These are phyloP conservation scores for Philereme transversata DNA, from an alignment of 2,888 invertebrate genomes.

Conservation along the genomic window DNA sequence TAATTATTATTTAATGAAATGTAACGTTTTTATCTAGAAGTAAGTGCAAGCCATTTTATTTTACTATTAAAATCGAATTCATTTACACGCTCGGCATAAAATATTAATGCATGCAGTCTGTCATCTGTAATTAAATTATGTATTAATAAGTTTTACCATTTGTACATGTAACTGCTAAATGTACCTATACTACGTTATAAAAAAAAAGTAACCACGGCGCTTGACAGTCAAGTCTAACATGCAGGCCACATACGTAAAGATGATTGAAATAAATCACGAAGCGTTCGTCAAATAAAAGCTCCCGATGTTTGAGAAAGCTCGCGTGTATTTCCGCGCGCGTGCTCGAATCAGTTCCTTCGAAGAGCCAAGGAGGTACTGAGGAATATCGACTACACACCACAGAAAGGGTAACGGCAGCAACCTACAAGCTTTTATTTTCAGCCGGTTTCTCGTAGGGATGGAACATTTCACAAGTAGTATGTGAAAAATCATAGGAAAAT, in stretches of 20 bases:
- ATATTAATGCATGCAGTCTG: too few species aligned
- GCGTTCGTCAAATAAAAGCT: constrained; percentile 4
- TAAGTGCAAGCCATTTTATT: too few species aligned
- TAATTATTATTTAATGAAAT: too few species aligned
- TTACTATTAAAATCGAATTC: too few species aligned
- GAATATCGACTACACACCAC: constrained; percentile 41
- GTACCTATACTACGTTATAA: too few species aligned
- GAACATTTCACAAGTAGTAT: too few species aligned
- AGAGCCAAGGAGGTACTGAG: constrained; percentile 39
- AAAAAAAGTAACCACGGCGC: neutral
- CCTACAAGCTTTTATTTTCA: constrained; percentile 6
- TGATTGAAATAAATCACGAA: neutral
- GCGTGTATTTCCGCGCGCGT: constrained; percentile 29
- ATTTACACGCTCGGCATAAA: too few species aligned
- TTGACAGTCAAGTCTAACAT: neutral
- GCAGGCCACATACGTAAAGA: neutral
- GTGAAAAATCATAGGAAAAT: too few species aligned
- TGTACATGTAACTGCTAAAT: too few species aligned
- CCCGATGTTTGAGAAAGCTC: constrained; percentile 12
- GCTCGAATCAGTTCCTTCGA: constrained; percentile 22
- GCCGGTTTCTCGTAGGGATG: constrained; percentile 1
- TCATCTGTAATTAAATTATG: too few species aligned
- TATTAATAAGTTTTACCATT: too few species aligned
- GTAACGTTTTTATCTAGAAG: too few species aligned
- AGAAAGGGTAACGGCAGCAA: constrained; percentile 32